Evolutionary conservation across 2,888 invertebrate species (phyloP), one percentile per base, ranked within the genome.

Genomic region (Phyto melanocephala): DNA sequence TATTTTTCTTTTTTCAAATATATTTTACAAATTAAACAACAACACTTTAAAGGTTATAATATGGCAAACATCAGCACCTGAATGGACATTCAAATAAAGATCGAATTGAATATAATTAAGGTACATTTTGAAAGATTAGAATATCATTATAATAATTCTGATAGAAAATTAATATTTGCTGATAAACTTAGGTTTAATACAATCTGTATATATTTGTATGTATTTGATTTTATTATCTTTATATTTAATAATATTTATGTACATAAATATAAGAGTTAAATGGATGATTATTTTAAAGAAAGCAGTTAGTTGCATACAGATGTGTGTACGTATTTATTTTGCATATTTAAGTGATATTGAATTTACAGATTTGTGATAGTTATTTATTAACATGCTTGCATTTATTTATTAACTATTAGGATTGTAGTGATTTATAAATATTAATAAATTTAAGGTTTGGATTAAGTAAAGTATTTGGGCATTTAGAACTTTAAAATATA

Each of bases 1-100:
- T 65, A 54, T 65, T 62, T 82, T 47, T 72, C 54, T 74, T 58
- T 6, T 58, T 37, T 40, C 37, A 58, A 56, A 80, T 70, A 74
- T 62, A 74, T 54, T 80, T 65, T 75, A 58, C 70, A 60, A 42
- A 60, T 37, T 45, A 52, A 35, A 62, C 28, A 45, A 68, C 60
- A 28, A 77, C 15, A 45, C 35, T 4, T 5, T 50, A 86, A 87
- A 89, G 89, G 87, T 87, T 85, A 84, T 86, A 86, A 86, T 89
- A 85, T 89, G 89, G 89, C 89, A 89, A 84, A 88, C 88, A 86
- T 86, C 88, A 74, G 86, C 88, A 83, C 89, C 89, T 79, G 88
- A 88, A 84, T 89, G 89, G 89, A 89, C 89, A 79, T 89, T 89
- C 87, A 87, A 88, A 81, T 89, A 89, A 82, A 86, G 6, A 80